These are phyloP conservation scores for Leptobrachium ailaonicum DNA, from an alignment of 2,113 vertebrate genomes.

Conservation along the genomic window DNA sequence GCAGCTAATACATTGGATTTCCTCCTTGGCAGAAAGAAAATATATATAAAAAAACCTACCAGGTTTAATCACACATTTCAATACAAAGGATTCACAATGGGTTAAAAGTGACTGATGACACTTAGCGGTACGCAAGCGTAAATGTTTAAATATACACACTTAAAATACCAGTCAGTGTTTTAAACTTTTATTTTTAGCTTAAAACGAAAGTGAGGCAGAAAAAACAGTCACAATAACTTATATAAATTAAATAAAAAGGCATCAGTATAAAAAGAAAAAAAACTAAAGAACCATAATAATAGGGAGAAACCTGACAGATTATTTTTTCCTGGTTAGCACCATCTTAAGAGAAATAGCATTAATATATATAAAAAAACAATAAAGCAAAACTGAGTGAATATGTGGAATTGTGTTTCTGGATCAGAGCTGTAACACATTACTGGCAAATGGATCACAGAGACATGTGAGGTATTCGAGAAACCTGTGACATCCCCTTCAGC, in stretches of 20 bases:
- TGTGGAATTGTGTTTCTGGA: slow-evolving; percentile 33
- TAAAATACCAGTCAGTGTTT: neutral
- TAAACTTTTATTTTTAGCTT: slow-evolving; percentile 50
- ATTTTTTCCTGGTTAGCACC: slow-evolving; percentile 62
- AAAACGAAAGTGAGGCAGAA: slow-evolving; percentile 47
- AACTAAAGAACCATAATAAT: neutral
- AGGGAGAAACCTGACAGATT: slow-evolving; percentile 31
- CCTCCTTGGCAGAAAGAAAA: slow-evolving; percentile 19
- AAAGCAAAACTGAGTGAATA: neutral
- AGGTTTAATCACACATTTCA: too few species aligned
- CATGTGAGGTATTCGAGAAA: slow-evolving; percentile 38
- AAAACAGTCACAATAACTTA: slow-evolving; percentile 50
- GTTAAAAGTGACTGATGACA: too few species aligned
- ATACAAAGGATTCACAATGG: too few species aligned
- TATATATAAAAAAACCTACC: too few species aligned
- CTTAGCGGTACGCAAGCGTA: too few species aligned
- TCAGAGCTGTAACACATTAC: slow-evolving; percentile 25
- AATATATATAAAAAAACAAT: slow-evolving; percentile 46
- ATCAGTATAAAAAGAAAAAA: slow-evolving; percentile 36
- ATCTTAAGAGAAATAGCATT: slow-evolving; percentile 50
- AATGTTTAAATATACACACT: too few species aligned
- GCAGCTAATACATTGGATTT: slow-evolving; percentile 43
- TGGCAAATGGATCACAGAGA: slow-evolving; percentile 33
- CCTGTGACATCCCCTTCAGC: slow-evolving; percentile 38
- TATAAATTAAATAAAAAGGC: slow-evolving; percentile 59